Base-by-base conservation (phyloP, 1,140 invertebrate species). In the Rhopalosiphum maidis region DNA sequence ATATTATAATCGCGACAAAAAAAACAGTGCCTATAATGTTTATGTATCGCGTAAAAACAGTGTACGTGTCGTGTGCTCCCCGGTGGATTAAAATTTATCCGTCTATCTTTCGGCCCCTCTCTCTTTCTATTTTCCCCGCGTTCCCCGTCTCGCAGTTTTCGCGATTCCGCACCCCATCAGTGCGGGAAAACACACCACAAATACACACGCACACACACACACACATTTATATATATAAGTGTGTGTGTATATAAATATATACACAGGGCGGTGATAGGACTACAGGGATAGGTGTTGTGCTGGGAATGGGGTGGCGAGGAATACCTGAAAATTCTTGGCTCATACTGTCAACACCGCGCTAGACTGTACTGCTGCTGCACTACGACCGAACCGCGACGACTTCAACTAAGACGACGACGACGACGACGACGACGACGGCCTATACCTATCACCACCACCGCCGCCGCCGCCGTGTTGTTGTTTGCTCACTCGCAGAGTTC, bases 291-390 rank as follows among this genome's bases (percentile, higher is more conserved):
- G 60, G 60, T 6, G 60, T 60, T 15, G 30, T 18, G 60, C 23
- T 18, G 60, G 9, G 90, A 15, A 11, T 23, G 7, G 68, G 15
- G 46, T 46, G 30, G 30, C 22, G 30, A 48, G 30, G 9, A 55
- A 93, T 93, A 93, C 91, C 91, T 93, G 48, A 55, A 51, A 55
- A 86, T 93, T 93, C 35, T 82, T 46, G 25, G 41, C 90, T 43
- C n/a, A 9, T n/a, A 83, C 90, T 93, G 82, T 93, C 82, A 93
- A 93, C 82, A 86, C 83, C 7, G 2, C 3, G 30, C 2, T n/a
- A 68, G 30, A 68, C 30, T 51, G 30, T 18, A 11, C 30, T 18
- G 4, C 1, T 18, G 9, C 30, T 18, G 18, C 1, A n/a, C 55
- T 30, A 30, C 55, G 55, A 8, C 60, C 60, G 30, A 68, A 68